Base-by-base conservation (phyloP, 2,888 invertebrate species). In the Crepidodera aurea region DNA sequence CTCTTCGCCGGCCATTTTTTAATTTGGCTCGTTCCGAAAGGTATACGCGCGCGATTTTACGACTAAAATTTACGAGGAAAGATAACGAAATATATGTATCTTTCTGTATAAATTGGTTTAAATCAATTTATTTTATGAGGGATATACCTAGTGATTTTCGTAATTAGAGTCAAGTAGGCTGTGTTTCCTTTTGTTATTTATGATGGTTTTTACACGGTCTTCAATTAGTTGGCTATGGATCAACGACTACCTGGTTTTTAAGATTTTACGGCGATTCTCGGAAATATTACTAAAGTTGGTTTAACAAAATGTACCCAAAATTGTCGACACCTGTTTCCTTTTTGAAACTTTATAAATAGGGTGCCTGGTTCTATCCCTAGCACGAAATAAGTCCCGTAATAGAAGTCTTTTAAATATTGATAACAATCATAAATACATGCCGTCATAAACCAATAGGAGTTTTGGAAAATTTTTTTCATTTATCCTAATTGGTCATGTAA, bases 31-130 rank as follows among this genome's bases (percentile, higher is more conserved):
- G 64, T 60, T 62, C 53, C 64, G 50, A 62, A 59, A 53, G 62
- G 61, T 56, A 56, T 55, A 65, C 65, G 62, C 67, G 65, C 65
- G 65, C 54, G 64, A 65, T 60, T 67, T 67, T 65, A 67, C 61
- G 67, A 64, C 46, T 59, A n/a, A 39, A 60, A 64, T 67, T 67
- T 67, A 67, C 64, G 67, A 65, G 42, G 51, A 40, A 22, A 64
- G 61, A 63, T 65, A 65, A 65, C 63, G 58, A 65, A 66, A 63
- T 62, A 63, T 63, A 65, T 50, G 57, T 61, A 59, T 62, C 57
- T 51, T 51, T 63, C 67, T 59, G 40, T 55, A 64, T 55, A 61
- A 67, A 65, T 65, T 62, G 61, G 64, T 55, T 62, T 67, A 67
- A 67, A 67, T 65, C 65, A 67, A 67, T 67, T 67, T 67, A 60